Evolutionary conservation across 2,888 invertebrate species (phyloP).

Genomic region (Macaria liturata): DNA sequence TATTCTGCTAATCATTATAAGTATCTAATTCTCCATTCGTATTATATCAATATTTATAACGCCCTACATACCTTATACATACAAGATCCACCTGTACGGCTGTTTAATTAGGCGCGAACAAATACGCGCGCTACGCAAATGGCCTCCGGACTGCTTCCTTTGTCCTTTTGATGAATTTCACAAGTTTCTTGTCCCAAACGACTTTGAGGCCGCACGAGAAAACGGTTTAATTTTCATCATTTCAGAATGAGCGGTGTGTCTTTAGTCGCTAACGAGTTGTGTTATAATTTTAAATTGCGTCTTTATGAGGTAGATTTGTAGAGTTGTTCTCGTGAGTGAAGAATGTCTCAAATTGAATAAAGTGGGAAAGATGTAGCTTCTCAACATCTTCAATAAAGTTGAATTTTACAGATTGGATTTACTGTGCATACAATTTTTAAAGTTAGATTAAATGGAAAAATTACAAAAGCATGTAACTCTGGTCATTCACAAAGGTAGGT

Average conservation of each 20-base stretch:
- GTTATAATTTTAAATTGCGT: slow-evolving; percentile 9
- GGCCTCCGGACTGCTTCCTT: slow-evolving; percentile 69
- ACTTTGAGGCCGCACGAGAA: slow-evolving; percentile 64
- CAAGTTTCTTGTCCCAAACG: slow-evolving; percentile 74
- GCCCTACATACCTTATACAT: neutral
- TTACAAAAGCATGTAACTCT: too few species aligned
- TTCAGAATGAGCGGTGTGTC: slow-evolving; percentile 54
- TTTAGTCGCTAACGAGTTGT: slow-evolving; percentile 37
- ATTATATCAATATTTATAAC: neutral
- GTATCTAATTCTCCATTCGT: neutral
- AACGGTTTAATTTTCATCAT: slow-evolving; percentile 74
- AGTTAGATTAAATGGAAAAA: too few species aligned
- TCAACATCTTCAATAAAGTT: too few species aligned
- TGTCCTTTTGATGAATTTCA: slow-evolving; percentile 74
- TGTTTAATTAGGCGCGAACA: slow-evolving; percentile 82
- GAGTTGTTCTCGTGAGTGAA: neutral
- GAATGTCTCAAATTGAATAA: too few species aligned
- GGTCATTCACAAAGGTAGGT: too few species aligned
- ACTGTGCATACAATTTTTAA: too few species aligned
- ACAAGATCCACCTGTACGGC: slow-evolving; percentile 15
- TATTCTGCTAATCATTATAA: too few species aligned
- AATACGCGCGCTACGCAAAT: slow-evolving; percentile 75
- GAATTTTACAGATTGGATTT: too few species aligned
- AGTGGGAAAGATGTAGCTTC: too few species aligned
- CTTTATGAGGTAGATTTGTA: slow-evolving; percentile 2